These are phyloP conservation scores for Anniella stebbinsi DNA, from an alignment of 2,797 vertebrate species.

Conservation along the genomic window DNA sequence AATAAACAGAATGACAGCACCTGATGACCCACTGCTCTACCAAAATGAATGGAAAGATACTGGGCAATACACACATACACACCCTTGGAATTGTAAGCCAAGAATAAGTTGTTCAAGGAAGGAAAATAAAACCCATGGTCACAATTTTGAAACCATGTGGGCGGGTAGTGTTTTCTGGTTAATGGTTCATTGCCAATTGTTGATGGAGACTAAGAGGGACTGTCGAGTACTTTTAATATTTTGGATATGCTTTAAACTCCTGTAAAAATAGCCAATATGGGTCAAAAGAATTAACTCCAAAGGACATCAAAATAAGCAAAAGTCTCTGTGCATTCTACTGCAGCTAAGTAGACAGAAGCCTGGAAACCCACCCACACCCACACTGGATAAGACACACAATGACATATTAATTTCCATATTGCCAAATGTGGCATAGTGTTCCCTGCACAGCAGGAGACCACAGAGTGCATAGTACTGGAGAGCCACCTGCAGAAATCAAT, in stretches of 20 bases:
- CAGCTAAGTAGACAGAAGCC: background rate
- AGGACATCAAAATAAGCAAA: background rate
- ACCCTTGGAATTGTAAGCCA: background rate
- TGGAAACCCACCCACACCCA: too few species aligned
- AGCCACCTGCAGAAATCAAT: background rate
- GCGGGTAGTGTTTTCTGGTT: background rate
- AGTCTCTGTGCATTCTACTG: background rate
- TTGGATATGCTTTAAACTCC: background rate
- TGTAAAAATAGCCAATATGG: background rate
- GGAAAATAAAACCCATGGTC: background rate
- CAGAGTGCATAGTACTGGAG: background rate
- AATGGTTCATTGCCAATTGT: background rate
- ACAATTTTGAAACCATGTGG: background rate
- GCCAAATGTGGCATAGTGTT: background rate
- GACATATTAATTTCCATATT: background rate
- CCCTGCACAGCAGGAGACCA: background rate
- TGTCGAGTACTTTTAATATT: background rate
- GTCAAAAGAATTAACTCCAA: background rate
- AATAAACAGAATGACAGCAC: conserved; percentile 60
- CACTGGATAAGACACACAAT: background rate
- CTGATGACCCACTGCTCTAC: conserved; percentile 39
- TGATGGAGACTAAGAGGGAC: background rate
- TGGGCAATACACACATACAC: background rate
- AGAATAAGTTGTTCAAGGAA: background rate
- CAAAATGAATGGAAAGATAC: conserved; percentile 48